Evolutionary conservation across 1,140 invertebrate species (phyloP), one percentile per base, ranked within the genome.

Genomic region (Arctopsyche grandis): DNA sequence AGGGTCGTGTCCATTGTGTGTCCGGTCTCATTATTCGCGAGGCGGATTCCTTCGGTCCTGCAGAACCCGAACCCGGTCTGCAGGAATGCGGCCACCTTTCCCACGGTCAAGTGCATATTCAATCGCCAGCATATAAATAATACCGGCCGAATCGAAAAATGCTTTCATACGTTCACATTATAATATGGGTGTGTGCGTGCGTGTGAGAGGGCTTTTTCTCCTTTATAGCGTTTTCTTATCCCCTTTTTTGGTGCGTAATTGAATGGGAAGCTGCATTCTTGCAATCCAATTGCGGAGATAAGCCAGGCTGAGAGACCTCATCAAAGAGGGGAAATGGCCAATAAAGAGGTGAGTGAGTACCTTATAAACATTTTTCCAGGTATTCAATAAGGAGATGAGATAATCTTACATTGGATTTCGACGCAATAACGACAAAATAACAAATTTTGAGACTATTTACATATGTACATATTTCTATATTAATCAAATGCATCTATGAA

Each of bases 1-100:
- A 38, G 29, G 29, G 29, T 38, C 29, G 29, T 38, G 71, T 58
- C 56, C 74, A 76, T 76, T 76, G 74, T 76, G 70, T n/a, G 12
- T n/a, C 14, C 24, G 44, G 60, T 66, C 63, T 66, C 24, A 66
- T 66, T 66, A 66, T 66, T 66, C 63, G 63, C 63, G 63, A 22
- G 63, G 63, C 22, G 63, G 63, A 66, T 66, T 66, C 63, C 63
- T 12, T 21, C 16, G 21, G 24, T 46, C 73, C 22, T 5, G 29
- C 48, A 38, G 52, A 43, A 74, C 21, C 14, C 46, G 70, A 43
- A 74, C 43, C 70, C 43, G 70, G 7, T 52, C 44, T 21, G 1
- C 16, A 46, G 74, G 74, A 76, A 76, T 76, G 74, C 74, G 46
- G 56, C 48, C 74, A 16, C 26, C 58, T 19, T 76, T 76, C 52